Evolutionary conservation across 2,888 invertebrate species (phyloP).

Genomic region (Diachrysia chrysitis): DNA sequence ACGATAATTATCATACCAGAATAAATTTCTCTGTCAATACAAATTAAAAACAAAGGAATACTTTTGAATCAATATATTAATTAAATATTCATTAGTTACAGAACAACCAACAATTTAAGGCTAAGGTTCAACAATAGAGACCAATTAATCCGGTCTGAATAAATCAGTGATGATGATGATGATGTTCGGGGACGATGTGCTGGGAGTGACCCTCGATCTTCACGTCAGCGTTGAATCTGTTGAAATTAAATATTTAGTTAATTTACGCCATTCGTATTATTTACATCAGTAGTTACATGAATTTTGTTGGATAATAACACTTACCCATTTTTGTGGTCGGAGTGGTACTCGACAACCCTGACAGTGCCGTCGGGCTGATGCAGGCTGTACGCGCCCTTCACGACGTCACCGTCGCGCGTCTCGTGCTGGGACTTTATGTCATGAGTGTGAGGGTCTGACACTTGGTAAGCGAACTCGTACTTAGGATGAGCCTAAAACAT

Average conservation of each 20-base stretch:
- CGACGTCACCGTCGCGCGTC: conserved; percentile 86
- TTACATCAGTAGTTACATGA: too few species aligned
- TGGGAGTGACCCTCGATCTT: conserved; percentile 56
- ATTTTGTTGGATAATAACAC: background rate
- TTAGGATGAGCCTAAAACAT: conserved; percentile 73
- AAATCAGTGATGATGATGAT: conserved; percentile 44
- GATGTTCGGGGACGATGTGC: conserved; percentile 57
- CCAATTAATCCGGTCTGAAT: background rate
- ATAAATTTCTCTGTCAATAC: too few species aligned
- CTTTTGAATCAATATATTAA: background rate
- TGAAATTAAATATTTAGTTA: conserved; percentile 26
- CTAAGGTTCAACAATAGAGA: background rate
- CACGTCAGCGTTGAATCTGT: conserved; percentile 54
- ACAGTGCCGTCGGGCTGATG: conserved; percentile 80
- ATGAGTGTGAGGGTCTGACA: conserved; percentile 84
- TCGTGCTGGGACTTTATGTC: conserved; percentile 86
- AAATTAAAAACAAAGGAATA: too few species aligned
- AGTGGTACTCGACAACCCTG: conserved; percentile 82
- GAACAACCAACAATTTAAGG: background rate
- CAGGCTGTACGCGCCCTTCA: conserved; percentile 88
- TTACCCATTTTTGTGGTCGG: conserved; percentile 72
- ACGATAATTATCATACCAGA: too few species aligned
- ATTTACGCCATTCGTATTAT: background rate
- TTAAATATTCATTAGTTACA: background rate
- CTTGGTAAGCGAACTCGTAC: conserved; percentile 83